Evolutionary conservation across 2,797 vertebrate species (phyloP).

Genomic region (Sebastes itinus): DNA sequence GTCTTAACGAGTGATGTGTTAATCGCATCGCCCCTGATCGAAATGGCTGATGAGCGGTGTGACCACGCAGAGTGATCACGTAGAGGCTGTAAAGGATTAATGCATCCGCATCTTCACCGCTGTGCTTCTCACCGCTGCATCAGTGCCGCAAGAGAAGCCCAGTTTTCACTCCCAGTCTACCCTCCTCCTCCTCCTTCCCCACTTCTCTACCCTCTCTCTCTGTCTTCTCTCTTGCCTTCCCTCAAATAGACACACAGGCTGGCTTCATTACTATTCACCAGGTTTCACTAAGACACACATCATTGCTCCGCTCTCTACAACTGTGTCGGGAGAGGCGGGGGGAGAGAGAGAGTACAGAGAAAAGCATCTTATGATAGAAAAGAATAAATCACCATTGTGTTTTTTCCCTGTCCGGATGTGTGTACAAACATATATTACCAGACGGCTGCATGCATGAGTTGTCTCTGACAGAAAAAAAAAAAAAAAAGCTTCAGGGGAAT

Average conservation of each 20-base stretch:
- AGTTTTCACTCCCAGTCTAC: conserved; percentile 67
- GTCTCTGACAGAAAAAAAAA: conserved; percentile 38
- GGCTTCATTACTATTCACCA: conserved; percentile 87
- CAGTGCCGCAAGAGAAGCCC: conserved; percentile 75
- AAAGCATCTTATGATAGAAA: conserved; percentile 62
- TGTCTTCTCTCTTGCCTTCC: conserved; percentile 68
- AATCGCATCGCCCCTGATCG: conserved; percentile 23
- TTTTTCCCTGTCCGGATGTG: conserved; percentile 58
- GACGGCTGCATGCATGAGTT: conserved; percentile 59
- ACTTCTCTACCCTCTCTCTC: conserved; percentile 48
- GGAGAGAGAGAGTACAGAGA: conserved; percentile 21
- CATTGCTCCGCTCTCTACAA: conserved; percentile 72
- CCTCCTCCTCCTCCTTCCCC: conserved; percentile 17
- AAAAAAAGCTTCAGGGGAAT: conserved; percentile 34
- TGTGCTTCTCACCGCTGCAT: conserved; percentile 72
- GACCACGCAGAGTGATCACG: conserved; percentile 6
- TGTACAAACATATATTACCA: conserved; percentile 65
- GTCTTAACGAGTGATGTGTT: conserved; percentile 47
- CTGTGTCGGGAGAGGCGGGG: conserved; percentile 58
- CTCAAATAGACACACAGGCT: conserved; percentile 83
- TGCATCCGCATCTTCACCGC: conserved; percentile 54
- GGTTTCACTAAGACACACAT: conserved; percentile 81
- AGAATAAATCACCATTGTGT: conserved; percentile 67
- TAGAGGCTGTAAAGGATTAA: conserved; percentile 55
- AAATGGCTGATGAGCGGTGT: conserved; percentile 35